These are phyloP conservation scores for Drosophila buzzatii DNA, from an alignment of 2,888 invertebrate species.

Conservation along the genomic window DNA sequence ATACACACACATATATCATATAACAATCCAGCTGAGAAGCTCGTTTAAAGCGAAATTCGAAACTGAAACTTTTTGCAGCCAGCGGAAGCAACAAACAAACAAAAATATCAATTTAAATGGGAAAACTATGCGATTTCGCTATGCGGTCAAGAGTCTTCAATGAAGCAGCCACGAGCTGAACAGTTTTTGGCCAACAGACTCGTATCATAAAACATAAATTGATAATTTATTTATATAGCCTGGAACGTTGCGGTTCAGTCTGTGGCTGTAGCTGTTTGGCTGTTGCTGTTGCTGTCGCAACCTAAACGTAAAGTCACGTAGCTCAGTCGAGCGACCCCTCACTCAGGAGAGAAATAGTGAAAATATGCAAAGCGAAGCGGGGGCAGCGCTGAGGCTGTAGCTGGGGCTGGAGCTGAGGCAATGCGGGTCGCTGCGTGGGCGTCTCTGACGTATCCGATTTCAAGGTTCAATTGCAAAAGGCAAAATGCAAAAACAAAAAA, in stretches of 20 bases:
- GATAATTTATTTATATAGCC: conserved; percentile 57
- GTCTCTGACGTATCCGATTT: conserved; percentile 66
- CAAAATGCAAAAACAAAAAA: conserved; percentile 19
- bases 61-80: not conserved
- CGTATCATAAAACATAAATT: conserved; percentile 50
- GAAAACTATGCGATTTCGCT: conserved; percentile 12
- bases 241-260: conserved; percentile 20
- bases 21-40: not conserved
- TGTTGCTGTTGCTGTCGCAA: conserved; percentile 23
- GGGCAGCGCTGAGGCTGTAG: not conserved
- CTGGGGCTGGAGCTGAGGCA: not conserved
- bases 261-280: conserved; percentile 10
- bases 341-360: conserved; percentile 71
- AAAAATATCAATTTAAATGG: not conserved
- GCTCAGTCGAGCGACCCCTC: conserved; percentile 47
- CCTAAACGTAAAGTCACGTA: conserved; percentile 68
- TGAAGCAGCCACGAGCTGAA: conserved; percentile 9
- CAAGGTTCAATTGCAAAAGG: conserved; percentile 60
- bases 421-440: conserved; percentile 39
- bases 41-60: conserved; percentile 3
- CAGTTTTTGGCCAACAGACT: conserved; percentile 16
- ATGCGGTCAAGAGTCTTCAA: conserved; percentile 10
- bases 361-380: conserved; percentile 75
- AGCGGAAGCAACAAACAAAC: conserved; percentile 1
- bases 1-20: not conserved